Evolutionary conservation across 2,888 invertebrate species (phyloP).

Genomic region (Hydroisotoma schaefferi): DNA sequence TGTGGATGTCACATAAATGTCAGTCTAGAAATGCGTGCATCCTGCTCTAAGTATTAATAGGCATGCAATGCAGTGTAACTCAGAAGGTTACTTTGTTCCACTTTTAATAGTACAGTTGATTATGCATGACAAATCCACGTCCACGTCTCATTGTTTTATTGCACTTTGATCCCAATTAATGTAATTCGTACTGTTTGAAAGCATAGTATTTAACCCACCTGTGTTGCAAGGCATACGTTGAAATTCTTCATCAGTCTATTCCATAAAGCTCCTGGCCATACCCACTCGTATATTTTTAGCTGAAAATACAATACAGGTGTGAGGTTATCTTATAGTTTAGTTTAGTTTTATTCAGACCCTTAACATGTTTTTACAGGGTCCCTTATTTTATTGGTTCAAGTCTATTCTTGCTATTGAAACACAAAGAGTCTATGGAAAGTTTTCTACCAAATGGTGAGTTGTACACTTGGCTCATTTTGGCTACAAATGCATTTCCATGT

Average conservation of each 20-base stretch:
- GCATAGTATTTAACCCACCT: conserved; percentile 39
- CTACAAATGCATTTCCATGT: no score
- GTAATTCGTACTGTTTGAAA: not conserved
- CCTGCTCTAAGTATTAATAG: no score
- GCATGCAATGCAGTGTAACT: not conserved
- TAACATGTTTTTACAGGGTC: no score
- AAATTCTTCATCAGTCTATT: conserved; percentile 45
- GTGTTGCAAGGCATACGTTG: conserved; percentile 48
- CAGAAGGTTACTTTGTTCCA: not conserved
- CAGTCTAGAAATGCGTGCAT: no score
- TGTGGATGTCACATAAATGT: no score
- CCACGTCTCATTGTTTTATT: not conserved
- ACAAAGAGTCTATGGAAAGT: no score
- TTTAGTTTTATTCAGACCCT: no score
- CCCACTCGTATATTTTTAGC: conserved; percentile 48
- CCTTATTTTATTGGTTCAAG: no score
- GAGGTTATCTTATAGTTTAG: no score
- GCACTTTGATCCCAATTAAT: not conserved
- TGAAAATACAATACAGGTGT: conserved; percentile 38
- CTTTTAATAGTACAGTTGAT: not conserved
- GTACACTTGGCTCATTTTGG: no score
- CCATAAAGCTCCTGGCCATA: conserved; percentile 46
- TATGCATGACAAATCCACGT: not conserved
- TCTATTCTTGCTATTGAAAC: no score
- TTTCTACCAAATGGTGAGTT: no score